Evolutionary conservation across 2,797 vertebrate species (phyloP).

Genomic region (Myioborus miniatus): DNA sequence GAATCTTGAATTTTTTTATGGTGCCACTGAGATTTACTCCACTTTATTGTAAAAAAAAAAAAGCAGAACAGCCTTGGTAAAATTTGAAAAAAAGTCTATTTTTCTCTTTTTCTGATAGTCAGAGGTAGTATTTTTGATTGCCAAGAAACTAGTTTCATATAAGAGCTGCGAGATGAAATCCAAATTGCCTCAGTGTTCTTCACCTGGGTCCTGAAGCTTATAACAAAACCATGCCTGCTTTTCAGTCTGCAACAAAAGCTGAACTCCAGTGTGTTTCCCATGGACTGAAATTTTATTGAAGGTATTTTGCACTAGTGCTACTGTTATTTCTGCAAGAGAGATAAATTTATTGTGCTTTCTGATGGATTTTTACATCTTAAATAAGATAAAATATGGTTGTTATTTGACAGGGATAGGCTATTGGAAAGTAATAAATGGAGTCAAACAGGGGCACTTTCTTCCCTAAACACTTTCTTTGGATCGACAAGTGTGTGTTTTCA

Average conservation of each 20-base stretch:
- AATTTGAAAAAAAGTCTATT: not conserved
- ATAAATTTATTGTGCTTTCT: slow-evolving; percentile 1
- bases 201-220: not conserved
- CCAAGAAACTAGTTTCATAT: not conserved
- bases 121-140: not conserved
- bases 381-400: not conserved
- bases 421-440: slow-evolving; percentile 11
- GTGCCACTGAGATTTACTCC: not conserved
- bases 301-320: not conserved
- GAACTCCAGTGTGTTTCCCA: fast-evolving
- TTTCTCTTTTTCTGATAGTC: not conserved
- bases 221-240: not conserved
- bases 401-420: not conserved
- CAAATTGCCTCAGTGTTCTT: not conserved
- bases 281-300: not conserved
- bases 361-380: slow-evolving; percentile 11
- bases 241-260: not conserved
- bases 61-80: not conserved
- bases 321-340: not conserved
- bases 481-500: not conserved
- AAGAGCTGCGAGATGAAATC: not conserved
- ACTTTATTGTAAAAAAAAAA: not conserved
- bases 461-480: not conserved
- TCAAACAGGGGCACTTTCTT: not conserved
- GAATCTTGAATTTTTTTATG: slow-evolving; percentile 3